phyloP scores from a whole-genome alignment of 1,140 invertebrate genomes.

The Aphelinus certus region DNA sequence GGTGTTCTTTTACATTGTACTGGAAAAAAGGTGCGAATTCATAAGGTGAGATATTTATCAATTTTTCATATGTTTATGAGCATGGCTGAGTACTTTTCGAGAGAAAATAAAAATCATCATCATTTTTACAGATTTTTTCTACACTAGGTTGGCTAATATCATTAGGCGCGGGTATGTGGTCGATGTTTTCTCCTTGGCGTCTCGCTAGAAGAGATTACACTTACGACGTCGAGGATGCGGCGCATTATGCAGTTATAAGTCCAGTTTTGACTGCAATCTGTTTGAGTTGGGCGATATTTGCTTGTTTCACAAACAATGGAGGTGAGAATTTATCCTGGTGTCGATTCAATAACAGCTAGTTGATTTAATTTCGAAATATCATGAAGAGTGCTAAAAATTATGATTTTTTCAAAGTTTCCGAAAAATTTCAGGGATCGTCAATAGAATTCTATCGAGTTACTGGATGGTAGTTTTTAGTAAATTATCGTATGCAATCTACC shows the following conservation, averaged over 20 bases:
- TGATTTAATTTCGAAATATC: no score
- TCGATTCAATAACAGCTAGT: no score
- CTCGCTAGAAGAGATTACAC: constrained; percentile 69
- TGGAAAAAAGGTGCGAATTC: constrained; percentile 57
- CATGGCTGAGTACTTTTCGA: background rate
- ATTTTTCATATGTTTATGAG: constrained; percentile 18
- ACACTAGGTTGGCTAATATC: constrained; percentile 69
- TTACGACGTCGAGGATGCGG: constrained; percentile 70
- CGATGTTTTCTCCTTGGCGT: constrained; percentile 70
- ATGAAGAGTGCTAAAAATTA: no score
- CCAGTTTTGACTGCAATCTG: constrained; percentile 71
- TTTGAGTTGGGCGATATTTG: constrained; percentile 74
- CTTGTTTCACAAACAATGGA: constrained; percentile 69
- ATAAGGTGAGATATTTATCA: constrained; percentile 54
- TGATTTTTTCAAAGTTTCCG: background rate
- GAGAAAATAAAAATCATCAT: no score
- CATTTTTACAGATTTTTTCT: constrained; percentile 61
- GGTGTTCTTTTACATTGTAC: constrained; percentile 70
- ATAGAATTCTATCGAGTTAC: constrained; percentile 73
- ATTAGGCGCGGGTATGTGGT: constrained; percentile 64
- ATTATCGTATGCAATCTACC: constrained; percentile 79
- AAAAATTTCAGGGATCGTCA: constrained; percentile 68
- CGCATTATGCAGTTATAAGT: constrained; percentile 72
- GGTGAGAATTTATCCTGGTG: constrained; percentile 55
- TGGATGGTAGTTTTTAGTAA: constrained; percentile 74